Percentiles rank a stretch among this genome's conserved stretches.
phyloP scores from a whole-genome alignment of 1,140 invertebrate species.

The Hesperophylax magnus region DNA sequence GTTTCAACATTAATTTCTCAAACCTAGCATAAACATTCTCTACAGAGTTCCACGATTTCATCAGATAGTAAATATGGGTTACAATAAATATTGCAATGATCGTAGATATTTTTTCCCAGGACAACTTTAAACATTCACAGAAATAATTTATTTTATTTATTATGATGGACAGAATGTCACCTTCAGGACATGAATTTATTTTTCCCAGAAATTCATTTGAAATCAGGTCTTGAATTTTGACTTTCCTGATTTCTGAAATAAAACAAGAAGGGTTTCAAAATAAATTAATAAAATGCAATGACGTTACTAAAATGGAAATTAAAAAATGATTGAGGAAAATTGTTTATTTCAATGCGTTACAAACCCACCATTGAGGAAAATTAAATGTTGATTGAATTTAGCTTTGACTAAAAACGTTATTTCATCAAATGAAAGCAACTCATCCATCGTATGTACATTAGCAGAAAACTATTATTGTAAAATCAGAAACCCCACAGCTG shows the following conservation, averaged over 20 bases:
- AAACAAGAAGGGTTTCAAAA: background rate
- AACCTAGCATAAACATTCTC: constrained; percentile 16
- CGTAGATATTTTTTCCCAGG: background rate
- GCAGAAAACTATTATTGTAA: too few species aligned
- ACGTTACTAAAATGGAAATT: too few species aligned
- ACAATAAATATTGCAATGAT: constrained; percentile 20
- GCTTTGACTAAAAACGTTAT: background rate
- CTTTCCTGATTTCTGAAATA: constrained; percentile 23
- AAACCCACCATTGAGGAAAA: background rate
- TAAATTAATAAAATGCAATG: too few species aligned
- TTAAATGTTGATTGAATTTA: background rate
- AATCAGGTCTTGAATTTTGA: background rate
- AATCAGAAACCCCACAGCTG: too few species aligned
- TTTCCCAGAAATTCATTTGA: background rate
- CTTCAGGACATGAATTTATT: background rate
- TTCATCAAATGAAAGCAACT: too few species aligned
- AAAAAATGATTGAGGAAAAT: too few species aligned
- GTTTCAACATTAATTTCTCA: constrained; percentile 19
- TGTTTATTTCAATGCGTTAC: too few species aligned
- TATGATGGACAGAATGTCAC: background rate
- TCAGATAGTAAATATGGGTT: constrained; percentile 29
- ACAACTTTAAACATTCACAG: constrained; percentile 27
- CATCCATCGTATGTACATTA: too few species aligned
- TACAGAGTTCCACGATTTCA: constrained; percentile 30
- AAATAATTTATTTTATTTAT: constrained; percentile 4